Conservation (phyloP, 2,797 vertebrate species). For the Pangasius sanitwongsei region DNA sequence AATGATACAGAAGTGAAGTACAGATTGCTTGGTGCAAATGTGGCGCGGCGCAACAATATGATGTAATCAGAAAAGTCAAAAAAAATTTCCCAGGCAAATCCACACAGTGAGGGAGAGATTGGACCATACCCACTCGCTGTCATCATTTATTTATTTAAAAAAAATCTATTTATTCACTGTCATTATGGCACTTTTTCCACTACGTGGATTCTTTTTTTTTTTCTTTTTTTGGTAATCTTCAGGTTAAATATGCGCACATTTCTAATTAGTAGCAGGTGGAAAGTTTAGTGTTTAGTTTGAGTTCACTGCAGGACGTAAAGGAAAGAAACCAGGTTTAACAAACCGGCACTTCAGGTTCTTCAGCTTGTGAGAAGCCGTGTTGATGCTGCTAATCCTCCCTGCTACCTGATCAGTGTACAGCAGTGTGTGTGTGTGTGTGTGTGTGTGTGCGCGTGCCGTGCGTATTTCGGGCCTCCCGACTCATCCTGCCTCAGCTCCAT, state of each 20-base stretch:
- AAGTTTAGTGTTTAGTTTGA: background rate
- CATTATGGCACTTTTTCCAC: background rate
- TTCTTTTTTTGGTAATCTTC: background rate
- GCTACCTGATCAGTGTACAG: constrained; percentile 53
- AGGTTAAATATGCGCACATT: background rate
- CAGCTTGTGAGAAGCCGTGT: constrained; percentile 58
- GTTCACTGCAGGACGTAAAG: background rate
- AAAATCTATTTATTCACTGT: background rate
- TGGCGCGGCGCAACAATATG: background rate
- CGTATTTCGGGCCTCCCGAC: constrained; percentile 55
- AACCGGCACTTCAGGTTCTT: background rate
- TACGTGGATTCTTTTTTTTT: no score
- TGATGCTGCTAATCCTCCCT: constrained; percentile 68
- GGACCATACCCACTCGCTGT: background rate
- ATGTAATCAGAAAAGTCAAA: background rate
- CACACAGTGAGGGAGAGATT: background rate
- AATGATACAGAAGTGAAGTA: background rate
- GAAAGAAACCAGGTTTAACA: background rate
- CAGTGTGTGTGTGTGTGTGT: constrained; percentile 62
- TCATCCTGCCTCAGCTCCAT: constrained; percentile 63
- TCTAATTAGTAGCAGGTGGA: background rate
- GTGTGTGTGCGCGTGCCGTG: constrained; percentile 65
- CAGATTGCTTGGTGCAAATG: background rate
- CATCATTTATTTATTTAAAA: background rate
- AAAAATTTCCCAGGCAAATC: background rate